Base-by-base conservation (phyloP, 2,888 invertebrate species). In the Sinopyrophorus schimmeli region DNA sequence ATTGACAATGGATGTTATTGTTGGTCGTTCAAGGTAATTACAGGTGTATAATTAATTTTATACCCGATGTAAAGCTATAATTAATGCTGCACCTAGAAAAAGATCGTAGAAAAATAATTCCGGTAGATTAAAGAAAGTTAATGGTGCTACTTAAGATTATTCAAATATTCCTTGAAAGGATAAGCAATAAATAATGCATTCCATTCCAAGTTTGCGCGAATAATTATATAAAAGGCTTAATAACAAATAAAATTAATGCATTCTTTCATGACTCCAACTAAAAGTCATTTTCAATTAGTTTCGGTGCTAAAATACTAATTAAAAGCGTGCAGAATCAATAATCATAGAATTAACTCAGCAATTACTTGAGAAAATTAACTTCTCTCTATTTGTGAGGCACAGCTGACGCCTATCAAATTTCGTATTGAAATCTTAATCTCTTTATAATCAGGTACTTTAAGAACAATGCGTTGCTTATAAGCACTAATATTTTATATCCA, bases 361-460 rank as follows among this genome's bases (percentile, higher is more conserved):
- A 48, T 48, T 46, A 35, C 46, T 51, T 30, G 46, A 41, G 46
- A 50, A 51, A 51, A 51, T 51, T 46, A 34, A 41, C 46, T 51
- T 46, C 40, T 46, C 30, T 34, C 24, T 41, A 38, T 51, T 38
- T 34, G 31, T 48, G 30, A 40, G 34, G 35, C 41, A 34, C 40
- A 21, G 50, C 34, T 51, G 41, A 38, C 41, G 28, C 46, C 11
- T 40, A 27, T 28, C 38, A 12, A 32, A 39, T 44, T 44, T 26
- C 20, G 40, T 28, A 50, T 38, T 44, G 37, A 44, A 50, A 43
- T 38, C 32, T 44, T 38, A 44, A 44, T 44, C 44, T 37, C 37
- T 42, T 42, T 42, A 30, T 44, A 44, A 44, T 40, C 35, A 35
- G 7, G 16, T 35, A 24, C 23, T 35, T 24, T 16, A 16, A 9